phyloP scores from a whole-genome alignment of 2,113 vertebrate genomes.

The Scalopus aquaticus region DNA sequence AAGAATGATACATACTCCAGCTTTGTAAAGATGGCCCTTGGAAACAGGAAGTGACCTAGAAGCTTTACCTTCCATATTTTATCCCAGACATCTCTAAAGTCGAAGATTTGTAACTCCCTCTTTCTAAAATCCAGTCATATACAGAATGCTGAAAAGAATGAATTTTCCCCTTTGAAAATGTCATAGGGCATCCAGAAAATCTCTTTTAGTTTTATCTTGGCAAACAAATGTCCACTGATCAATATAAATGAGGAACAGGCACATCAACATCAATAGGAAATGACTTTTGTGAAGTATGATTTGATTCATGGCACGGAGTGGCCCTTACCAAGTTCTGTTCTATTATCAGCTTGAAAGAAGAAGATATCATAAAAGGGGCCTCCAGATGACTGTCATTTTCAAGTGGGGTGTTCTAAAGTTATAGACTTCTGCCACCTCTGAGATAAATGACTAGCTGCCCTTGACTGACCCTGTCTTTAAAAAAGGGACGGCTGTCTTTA shows the following conservation, averaged over 20 bases:
- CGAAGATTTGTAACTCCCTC: background rate
- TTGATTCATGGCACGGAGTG: constrained; percentile 42
- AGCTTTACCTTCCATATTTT: background rate
- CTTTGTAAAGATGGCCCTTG: background rate
- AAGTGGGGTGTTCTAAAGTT: constrained; percentile 72
- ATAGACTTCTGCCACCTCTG: constrained; percentile 64
- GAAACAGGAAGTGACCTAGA: constrained; percentile 11
- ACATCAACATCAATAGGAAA: constrained; percentile 60
- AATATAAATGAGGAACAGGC: constrained; percentile 70
- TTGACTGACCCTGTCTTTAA: constrained; percentile 73
- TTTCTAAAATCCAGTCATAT: constrained; percentile 24
- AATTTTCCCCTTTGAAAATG: constrained; percentile 70
- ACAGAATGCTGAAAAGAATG: background rate
- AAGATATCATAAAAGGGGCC: constrained; percentile 65
- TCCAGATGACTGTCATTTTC: constrained; percentile 71
- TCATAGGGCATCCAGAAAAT: constrained; percentile 58
- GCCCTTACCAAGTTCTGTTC: constrained; percentile 48
- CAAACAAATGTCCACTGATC: constrained; percentile 74
- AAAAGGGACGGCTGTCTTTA: constrained; percentile 59
- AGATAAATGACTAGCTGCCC: constrained; percentile 73
- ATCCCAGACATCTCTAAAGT: background rate
- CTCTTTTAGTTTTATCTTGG: constrained; percentile 66
- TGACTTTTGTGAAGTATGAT: constrained; percentile 50
- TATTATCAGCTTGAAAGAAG: constrained; percentile 55
- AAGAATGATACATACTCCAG: background rate